phyloP scores from a whole-genome alignment of 1,140 invertebrate genomes.

The Tetragnatha versicolor region DNA sequence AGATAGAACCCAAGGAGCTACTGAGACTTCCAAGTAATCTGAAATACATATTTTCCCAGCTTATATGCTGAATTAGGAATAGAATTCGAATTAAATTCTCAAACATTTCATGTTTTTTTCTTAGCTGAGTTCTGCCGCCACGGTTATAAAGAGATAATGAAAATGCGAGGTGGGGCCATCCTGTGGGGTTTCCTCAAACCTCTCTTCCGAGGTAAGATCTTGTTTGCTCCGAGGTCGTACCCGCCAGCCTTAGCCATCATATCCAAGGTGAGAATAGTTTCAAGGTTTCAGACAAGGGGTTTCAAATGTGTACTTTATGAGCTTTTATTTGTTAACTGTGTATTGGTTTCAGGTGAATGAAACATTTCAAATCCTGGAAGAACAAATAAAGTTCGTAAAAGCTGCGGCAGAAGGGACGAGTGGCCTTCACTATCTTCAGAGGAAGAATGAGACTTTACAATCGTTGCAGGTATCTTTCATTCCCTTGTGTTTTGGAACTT shows the following conservation, averaged over 20 bases:
- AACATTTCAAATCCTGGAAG: conserved; percentile 60
- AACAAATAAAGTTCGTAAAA: conserved; percentile 59
- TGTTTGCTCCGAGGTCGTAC: conserved; percentile 64
- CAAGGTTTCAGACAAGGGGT: neutral
- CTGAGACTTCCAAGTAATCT: conserved; percentile 55
- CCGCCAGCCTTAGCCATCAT: conserved; percentile 1
- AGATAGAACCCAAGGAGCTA: conserved; percentile 57
- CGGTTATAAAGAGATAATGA: conserved; percentile 62
- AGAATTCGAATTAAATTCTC: neutral
- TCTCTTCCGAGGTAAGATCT: conserved; percentile 65
- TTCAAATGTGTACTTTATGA: neutral
- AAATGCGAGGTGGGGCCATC: conserved; percentile 61
- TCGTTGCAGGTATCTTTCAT: conserved; percentile 39
- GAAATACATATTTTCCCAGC: no score
- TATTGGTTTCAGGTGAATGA: conserved; percentile 57
- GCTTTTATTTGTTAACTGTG: neutral
- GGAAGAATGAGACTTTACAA: conserved; percentile 16
- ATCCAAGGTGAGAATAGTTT: conserved; percentile 5
- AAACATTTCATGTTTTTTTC: neutral
- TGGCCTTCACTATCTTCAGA: conserved; percentile 58
- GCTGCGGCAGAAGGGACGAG: conserved; percentile 60
- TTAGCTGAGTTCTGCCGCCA: conserved; percentile 62
- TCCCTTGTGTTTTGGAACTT: no score
- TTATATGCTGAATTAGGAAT: neutral
- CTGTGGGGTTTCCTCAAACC: conserved; percentile 66